Evolutionary conservation across 2,888 invertebrate species (phyloP).

Genomic region (Tipula lateralis): DNA sequence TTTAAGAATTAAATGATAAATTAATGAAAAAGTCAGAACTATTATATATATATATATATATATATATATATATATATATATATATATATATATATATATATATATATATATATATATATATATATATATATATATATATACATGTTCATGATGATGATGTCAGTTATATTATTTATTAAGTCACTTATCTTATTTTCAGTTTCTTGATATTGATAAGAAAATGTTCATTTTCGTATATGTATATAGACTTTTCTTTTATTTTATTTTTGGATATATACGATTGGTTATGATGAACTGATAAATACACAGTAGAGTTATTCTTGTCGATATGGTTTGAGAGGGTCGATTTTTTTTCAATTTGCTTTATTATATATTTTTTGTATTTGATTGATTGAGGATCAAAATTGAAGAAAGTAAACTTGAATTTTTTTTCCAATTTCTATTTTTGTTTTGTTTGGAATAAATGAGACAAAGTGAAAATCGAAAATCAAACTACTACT

Average conservation of each 20-base stretch:
- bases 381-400: conserved; percentile 19
- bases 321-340: neutral
- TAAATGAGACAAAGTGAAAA: conserved; percentile 11
- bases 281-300: conserved; percentile 11
- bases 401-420: neutral
- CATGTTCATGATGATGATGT: conserved; percentile 6
- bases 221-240: neutral
- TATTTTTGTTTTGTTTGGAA: neutral
- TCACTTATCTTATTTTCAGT: conserved; percentile 9
- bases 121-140: neutral
- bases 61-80: neutral
- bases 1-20: neutral
- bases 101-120: neutral
- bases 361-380: neutral
- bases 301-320: conserved; percentile 11
- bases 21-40: neutral
- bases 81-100: neutral
- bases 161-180: conserved; percentile 19
- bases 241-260: neutral
- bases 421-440: neutral
- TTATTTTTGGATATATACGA: neutral
- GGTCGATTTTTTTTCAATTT: neutral
- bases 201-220: conserved; percentile 1
- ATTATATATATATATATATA: neutral
- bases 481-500: neutral